Percentiles rank a stretch among this genome's conserved stretches.
Conservation (phyloP, 2,113 vertebrate genomes). For the Rhombomys opimus region DNA sequence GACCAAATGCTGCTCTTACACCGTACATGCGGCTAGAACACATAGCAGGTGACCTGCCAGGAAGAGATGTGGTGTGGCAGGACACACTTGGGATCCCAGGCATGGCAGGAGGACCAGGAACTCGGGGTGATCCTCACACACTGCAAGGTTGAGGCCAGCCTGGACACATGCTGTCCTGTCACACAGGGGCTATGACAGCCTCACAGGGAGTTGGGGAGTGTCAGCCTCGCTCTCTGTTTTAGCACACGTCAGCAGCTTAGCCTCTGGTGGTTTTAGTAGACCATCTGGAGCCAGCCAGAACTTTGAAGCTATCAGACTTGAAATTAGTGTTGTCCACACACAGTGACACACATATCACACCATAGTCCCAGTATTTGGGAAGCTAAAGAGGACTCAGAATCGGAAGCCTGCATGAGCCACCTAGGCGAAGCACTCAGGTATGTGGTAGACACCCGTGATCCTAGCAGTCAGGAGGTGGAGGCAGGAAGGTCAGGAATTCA, state of each 20-base stretch:
- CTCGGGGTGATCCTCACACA: not conserved
- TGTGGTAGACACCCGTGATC: not conserved
- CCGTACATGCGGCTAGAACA: constrained; percentile 4
- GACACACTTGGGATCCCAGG: not conserved
- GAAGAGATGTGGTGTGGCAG: not conserved
- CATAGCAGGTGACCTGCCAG: not conserved
- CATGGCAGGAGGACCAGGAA: not conserved
- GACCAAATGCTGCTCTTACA: not conserved
- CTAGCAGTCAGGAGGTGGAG: not conserved
- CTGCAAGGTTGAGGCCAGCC: not conserved
- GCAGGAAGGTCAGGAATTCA: not conserved
- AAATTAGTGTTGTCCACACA: not conserved
- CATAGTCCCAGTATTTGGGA: not conserved
- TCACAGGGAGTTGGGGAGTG: not conserved
- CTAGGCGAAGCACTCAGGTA: not conserved
- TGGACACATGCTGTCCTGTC: not conserved
- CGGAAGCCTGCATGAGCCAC: not conserved
- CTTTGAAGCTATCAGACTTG: not conserved
- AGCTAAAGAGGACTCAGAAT: not conserved
- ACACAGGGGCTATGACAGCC: not conserved
- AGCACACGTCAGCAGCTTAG: not conserved
- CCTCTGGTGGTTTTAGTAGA: not conserved
- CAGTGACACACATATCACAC: too few species aligned
- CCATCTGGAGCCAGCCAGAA: not conserved
- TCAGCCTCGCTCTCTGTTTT: not conserved